A percentile compares a stretch with the other conserved stretches of the same genome.
Evolutionary conservation across 1,140 invertebrate genomes (phyloP).

Genomic region (Leptoteleia sp.): DNA sequence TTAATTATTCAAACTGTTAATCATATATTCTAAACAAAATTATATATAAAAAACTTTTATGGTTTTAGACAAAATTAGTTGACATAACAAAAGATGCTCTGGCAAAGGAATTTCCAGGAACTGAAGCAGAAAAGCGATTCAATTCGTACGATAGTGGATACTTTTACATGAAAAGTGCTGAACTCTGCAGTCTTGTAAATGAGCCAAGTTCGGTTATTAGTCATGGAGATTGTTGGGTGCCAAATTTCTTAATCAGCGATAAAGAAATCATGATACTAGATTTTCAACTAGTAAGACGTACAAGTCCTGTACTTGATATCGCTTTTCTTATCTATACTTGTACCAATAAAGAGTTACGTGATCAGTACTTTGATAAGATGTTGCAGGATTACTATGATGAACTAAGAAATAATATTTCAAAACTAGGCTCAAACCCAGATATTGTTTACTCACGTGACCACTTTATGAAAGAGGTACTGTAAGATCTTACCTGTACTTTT

Average conservation of each 20-base stretch:
- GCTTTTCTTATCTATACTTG: conserved; percentile 84
- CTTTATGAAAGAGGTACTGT: conserved; percentile 74
- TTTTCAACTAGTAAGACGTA: conserved; percentile 85
- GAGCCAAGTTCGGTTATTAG: conserved; percentile 82
- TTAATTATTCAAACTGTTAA: no score
- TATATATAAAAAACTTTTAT: no score
- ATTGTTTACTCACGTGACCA: conserved; percentile 82
- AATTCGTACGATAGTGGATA: conserved; percentile 69
- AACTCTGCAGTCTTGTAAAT: conserved; percentile 66
- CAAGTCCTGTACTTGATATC: conserved; percentile 84
- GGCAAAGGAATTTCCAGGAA: conserved; percentile 83
- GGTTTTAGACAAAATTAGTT: conserved; percentile 39
- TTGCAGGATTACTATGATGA: conserved; percentile 83
- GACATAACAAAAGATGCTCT: conserved; percentile 83
- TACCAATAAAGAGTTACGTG: conserved; percentile 82
- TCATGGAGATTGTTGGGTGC: conserved; percentile 88
- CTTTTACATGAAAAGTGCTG: conserved; percentile 67
- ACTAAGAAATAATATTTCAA: conserved; percentile 81
- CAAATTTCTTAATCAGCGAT: conserved; percentile 86
- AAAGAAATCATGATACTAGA: conserved; percentile 84
- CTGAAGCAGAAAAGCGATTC: conserved; percentile 82
- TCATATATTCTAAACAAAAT: no score
- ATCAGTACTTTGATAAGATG: conserved; percentile 82
- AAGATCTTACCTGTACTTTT: no score
- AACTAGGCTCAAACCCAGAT: conserved; percentile 83